Conservation (phyloP, 2,888 invertebrate species). For the Orchesella flavescens region DNA sequence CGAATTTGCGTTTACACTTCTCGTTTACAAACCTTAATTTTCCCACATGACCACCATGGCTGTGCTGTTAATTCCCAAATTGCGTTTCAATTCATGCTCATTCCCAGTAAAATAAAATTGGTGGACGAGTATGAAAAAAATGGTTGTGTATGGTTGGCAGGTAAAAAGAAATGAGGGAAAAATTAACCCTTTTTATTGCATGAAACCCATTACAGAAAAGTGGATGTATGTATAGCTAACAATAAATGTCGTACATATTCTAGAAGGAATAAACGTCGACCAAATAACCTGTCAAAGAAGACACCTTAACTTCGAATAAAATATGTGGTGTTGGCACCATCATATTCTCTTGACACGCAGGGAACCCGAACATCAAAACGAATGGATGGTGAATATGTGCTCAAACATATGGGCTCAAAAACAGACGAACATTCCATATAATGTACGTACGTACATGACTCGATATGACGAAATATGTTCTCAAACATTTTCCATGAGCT, state of each 20-base stretch:
- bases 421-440: not conserved
- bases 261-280: conserved; percentile 50
- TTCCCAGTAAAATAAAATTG: not conserved
- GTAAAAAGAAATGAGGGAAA: not conserved
- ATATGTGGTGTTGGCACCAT: conserved; percentile 63
- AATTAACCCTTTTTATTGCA: not conserved
- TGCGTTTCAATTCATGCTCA: conserved; percentile 33
- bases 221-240: not conserved
- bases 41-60: not conserved
- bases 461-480: not conserved
- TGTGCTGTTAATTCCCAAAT: conserved; percentile 49
- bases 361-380: not conserved
- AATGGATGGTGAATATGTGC: not conserved
- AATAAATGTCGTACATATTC: not conserved
- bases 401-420: not conserved
- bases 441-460: not conserved
- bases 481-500: conserved; percentile 11
- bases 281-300: conserved; percentile 70
- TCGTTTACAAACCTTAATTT: conserved; percentile 27
- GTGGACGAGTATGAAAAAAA: not conserved
- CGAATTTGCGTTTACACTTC: conserved; percentile 20
- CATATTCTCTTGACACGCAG: conserved; percentile 67
- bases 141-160: not conserved
- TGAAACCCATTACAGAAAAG: not conserved
- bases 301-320: conserved; percentile 69